Base-by-base conservation (phyloP, 2,888 invertebrate species). In the Synanthedon andrenaeformis region DNA sequence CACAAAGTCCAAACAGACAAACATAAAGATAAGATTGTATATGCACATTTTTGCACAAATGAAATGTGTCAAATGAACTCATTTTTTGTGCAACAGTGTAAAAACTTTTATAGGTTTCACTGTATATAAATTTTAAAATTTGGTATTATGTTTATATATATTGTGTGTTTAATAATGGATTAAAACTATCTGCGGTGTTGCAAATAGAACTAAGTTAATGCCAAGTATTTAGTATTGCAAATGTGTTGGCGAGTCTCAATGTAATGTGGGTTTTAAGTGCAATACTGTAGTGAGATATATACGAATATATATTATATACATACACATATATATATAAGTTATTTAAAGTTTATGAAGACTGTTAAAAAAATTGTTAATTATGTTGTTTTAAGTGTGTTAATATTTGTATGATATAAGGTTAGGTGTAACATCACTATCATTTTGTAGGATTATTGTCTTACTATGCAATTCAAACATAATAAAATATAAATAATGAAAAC, bases 241-340 rank as follows among this genome's bases (percentile, higher is more conserved):
- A 35, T 35, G 8, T 10, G 8, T 35, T 35, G 35, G 10, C 13
- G 14, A 45, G 45, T 59, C 61, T 62, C 59, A 54, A 54, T 56
- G 53, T 35, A 35, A 58, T 62, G 62, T 65, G 65, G 67, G 59
- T 65, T 64, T 62, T 65, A 66, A 68, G 86, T 87, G 87, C 87
- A 87, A 87, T 87, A 86, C 71, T 82, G 76, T 81, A 81, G 82
- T 82, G 79, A 71, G 76, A 74, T 80, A 82, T 83, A 71, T 85
- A 83, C 84, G 83, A 4, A 23, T 4, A 23, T 23, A 23, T 23
- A 23, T 23, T 23, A 23, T 5, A 85, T 35, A 10, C 1, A 10
- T 35, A 23, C 3, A 23, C 3, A 23, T 23, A 42, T 12, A 14
- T 45, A 49, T 54, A 53, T 55, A 57, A 57, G 86, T n/a, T 45